Conservation (phyloP, 2,113 vertebrate genomes). For the Pelusios castaneus region DNA sequence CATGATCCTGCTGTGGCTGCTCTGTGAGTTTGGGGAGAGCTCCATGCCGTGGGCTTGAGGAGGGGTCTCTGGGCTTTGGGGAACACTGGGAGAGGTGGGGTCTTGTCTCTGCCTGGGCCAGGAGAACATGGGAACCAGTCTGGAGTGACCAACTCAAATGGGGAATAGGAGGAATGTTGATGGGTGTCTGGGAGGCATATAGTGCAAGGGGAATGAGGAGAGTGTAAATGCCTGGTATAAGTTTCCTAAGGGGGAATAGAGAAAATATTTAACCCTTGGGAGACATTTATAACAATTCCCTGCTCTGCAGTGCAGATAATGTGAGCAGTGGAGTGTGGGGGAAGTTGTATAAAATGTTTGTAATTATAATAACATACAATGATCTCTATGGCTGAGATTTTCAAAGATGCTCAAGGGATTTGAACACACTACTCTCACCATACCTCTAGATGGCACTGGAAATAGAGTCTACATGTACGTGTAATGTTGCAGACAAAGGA, state of each 20-base stretch:
- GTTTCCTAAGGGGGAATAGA: too few species aligned
- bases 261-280: too few species aligned
- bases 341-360: too few species aligned
- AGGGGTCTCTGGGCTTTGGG: neutral
- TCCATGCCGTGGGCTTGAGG: neutral
- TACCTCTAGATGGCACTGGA: neutral
- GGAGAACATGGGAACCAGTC: too few species aligned
- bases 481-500: neutral
- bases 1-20: neutral
- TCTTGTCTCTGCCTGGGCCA: neutral
- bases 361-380: neutral
- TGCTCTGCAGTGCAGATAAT: too few species aligned
- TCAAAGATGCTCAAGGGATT: neutral
- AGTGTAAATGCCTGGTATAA: too few species aligned
- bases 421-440: neutral
- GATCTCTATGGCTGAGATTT: neutral
- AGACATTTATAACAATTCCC: too few species aligned
- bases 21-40: neutral
- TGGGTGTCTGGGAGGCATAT: too few species aligned
- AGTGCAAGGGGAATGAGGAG: too few species aligned
- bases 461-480: neutral
- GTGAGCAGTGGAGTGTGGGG: too few species aligned
- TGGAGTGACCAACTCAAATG: neutral
- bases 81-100: neutral
- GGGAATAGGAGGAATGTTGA: too few species aligned